Evolutionary conservation across 2,113 vertebrate species (phyloP).

Genomic region (Actinemys pallida): DNA sequence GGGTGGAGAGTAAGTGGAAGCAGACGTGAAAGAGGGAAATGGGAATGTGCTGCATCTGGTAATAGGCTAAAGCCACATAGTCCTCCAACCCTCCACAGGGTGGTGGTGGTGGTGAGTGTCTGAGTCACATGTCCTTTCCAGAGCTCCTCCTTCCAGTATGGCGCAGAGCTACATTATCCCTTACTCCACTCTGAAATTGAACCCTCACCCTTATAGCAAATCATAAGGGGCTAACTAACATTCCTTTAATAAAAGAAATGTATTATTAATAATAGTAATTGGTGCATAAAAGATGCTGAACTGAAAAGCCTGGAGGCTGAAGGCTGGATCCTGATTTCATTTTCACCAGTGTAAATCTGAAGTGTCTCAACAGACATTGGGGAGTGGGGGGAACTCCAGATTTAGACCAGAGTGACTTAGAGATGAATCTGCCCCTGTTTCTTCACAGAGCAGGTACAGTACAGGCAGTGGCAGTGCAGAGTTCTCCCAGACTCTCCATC

Average conservation of each 20-base stretch:
- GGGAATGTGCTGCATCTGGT: too few relatives aligned
- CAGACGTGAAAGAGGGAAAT: neutral
- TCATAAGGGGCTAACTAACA: neutral
- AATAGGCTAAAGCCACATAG: too few relatives aligned
- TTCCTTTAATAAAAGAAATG: neutral
- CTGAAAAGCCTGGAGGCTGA: neutral
- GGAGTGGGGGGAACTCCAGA: neutral
- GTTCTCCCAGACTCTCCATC: neutral
- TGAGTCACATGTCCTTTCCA: neutral
- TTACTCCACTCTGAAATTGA: neutral
- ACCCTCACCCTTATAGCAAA: neutral
- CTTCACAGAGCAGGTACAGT: neutral
- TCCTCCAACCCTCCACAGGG: neutral
- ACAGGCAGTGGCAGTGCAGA: neutral
- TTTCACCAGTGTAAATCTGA: neutral
- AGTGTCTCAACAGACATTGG: neutral
- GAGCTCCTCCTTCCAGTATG: neutral
- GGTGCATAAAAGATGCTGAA: neutral
- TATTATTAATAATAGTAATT: neutral
- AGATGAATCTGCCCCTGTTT: neutral
- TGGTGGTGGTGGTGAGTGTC: neutral
- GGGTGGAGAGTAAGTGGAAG: too few relatives aligned
- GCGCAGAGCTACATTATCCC: neutral
- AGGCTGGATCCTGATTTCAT: neutral
- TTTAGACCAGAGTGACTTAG: neutral